Conservation (phyloP, 2,113 vertebrate species). For the Galeopterus variegatus region DNA sequence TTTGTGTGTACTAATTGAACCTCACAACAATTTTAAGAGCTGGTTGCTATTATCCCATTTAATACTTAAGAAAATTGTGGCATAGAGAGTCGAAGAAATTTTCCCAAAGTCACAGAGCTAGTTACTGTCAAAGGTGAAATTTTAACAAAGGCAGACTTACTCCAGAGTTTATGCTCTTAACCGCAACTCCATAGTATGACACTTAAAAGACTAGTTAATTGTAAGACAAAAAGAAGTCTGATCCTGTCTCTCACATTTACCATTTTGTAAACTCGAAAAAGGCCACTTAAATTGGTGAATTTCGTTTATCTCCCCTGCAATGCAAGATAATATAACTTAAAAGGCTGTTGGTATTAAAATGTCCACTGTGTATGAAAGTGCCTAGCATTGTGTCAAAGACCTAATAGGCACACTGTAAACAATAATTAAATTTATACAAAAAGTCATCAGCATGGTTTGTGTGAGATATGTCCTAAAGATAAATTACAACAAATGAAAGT, state of each 20-base stretch:
- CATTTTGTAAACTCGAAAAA: not conserved
- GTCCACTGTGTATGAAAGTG: not conserved
- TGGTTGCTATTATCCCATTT: not conserved
- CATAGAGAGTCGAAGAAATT: not conserved
- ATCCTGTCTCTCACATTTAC: not conserved
- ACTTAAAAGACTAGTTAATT: not conserved
- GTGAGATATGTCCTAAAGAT: not conserved
- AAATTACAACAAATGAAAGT: not conserved
- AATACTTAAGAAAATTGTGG: not conserved
- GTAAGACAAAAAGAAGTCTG: not conserved
- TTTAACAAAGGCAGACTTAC: not conserved
- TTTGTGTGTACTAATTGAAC: not conserved
- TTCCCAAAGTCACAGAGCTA: not conserved
- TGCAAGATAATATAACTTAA: not conserved
- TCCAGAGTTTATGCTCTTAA: not conserved
- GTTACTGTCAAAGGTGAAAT: not conserved
- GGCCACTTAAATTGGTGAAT: not conserved
- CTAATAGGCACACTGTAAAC: not conserved
- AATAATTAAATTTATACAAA: not conserved
- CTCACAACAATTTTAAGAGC: not conserved
- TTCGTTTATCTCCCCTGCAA: not conserved
- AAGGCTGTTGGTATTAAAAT: not conserved
- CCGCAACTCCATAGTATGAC: too few relatives aligned
- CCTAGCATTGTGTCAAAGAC: not conserved
- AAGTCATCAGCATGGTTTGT: not conserved